phyloP scores from a whole-genome alignment of 2,113 vertebrate species.

The Bubo bubo region DNA sequence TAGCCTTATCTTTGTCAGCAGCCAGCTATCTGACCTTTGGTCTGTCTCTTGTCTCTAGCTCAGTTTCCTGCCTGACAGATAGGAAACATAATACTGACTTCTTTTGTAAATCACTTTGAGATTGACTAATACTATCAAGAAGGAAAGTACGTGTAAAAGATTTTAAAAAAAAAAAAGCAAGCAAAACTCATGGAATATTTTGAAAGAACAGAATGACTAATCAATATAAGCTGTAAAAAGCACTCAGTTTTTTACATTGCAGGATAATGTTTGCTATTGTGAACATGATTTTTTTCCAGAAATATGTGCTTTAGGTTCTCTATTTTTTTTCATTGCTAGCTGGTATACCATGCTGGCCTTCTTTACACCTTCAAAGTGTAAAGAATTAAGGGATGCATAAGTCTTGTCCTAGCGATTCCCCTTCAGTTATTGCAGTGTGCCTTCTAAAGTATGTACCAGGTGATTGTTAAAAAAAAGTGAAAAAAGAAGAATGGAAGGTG shows the following conservation, averaged over 20 bases:
- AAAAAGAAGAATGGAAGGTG: neutral
- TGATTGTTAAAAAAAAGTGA: neutral
- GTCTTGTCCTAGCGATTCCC: neutral
- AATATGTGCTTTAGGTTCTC: neutral
- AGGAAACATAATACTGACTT: neutral
- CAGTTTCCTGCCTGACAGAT: conserved; percentile 12
- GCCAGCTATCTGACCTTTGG: conserved; percentile 22
- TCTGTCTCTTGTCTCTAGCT: neutral
- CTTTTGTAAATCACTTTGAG: conserved; percentile 22
- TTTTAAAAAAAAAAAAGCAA: neutral
- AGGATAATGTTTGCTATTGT: neutral
- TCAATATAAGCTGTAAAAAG: neutral
- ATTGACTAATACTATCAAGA: neutral
- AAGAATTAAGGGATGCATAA: neutral
- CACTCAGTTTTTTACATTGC: neutral
- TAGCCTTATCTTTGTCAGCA: conserved; percentile 28
- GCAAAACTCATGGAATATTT: neutral
- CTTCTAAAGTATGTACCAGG: neutral
- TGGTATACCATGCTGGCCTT: neutral
- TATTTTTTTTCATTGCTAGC: neutral
- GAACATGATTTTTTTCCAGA: neutral
- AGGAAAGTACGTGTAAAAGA: neutral
- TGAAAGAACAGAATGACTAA: neutral
- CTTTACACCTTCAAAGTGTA: neutral
- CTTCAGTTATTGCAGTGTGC: neutral